Evolutionary conservation across 1,140 invertebrate species (phyloP), one percentile per base, ranked within the genome.

Genomic region (Drosophila albomicans): DNA sequence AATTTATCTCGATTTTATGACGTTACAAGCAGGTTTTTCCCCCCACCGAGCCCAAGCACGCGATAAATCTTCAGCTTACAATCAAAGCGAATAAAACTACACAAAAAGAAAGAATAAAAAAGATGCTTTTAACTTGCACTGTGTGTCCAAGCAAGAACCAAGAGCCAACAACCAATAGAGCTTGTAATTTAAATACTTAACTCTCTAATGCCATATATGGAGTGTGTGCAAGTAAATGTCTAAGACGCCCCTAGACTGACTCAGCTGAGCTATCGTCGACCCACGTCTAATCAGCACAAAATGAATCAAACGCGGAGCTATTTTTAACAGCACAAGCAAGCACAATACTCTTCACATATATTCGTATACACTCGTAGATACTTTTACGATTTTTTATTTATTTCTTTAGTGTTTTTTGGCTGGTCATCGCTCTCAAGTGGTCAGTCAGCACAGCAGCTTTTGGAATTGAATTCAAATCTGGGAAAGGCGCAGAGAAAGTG

Each of bases 1-100:
- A 89, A 89, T 89, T 84, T 89, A 88, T 88, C 85, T 88, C 85
- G 81, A 89, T 89, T 88, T 88, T 88, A 88, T 88, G 85, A 88
- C 85, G 85, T 88, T 88, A 81, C 85, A 88, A 89, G 80, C 85
- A 75, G 78, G 84, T 84, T 88, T 57, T 82, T 80, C 20, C 63
- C 68, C 59, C 41, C 46, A 56, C 66, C 43, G 49, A 32, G 45
- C 11, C 30, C 43, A 13, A 79, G 72, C 79, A 87, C 72, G 76
- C 84, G 76, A 87, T 87, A 87, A 87, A 87, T 87, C 82, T 82
- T 71, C 49, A 67, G 75, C 81, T 85, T 84, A 84, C 68, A 85
- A 85, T 85, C 66, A 85, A 79, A 66, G 58, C 73, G 69, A 82
- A 81, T 79, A 82, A 63, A 79, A 64, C 66, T 52, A 65, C 20